Evolutionary conservation across 2,888 invertebrate species (phyloP).

Genomic region (Pristionchus entomophagus): DNA sequence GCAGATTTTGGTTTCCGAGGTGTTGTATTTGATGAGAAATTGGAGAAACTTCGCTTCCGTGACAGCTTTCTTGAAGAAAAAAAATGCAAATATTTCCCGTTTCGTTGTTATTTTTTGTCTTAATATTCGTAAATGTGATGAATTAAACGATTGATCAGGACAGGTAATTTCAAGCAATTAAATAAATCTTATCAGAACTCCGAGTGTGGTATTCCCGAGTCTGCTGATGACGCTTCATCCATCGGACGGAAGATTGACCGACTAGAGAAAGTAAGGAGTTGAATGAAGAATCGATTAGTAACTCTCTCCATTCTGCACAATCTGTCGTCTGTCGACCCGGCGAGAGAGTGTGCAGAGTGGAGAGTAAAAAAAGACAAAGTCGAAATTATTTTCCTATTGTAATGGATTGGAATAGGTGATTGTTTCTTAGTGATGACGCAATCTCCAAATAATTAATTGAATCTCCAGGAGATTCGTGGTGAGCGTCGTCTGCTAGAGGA

Average conservation of each 20-base stretch:
- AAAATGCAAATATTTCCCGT: no score
- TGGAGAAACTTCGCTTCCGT: no score
- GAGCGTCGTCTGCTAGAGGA: conserved; percentile 38
- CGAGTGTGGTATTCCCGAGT: conserved; percentile 42
- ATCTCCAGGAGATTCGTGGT: conserved; percentile 25
- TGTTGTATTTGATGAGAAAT: no score
- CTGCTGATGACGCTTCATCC: neutral
- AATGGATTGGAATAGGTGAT: no score
- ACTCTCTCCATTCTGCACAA: no score
- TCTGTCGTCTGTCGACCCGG: no score
- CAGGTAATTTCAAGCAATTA: neutral
- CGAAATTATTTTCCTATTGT: no score
- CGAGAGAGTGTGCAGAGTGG: no score
- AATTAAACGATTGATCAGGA: neutral
- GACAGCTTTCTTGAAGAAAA: no score
- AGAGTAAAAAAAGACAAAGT: no score
- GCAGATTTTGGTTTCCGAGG: neutral
- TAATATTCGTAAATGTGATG: neutral
- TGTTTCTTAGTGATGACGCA: neutral
- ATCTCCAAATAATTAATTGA: neutral
- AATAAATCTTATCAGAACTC: neutral
- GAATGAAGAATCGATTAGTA: no score
- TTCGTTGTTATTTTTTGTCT: neutral
- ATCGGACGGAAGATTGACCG: conserved; percentile 28
- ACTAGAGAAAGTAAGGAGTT: conserved; percentile 28